Evolutionary conservation across 2,888 invertebrate species (phyloP), one percentile per base, ranked within the genome.

Genomic region (Acleris laterana): DNA sequence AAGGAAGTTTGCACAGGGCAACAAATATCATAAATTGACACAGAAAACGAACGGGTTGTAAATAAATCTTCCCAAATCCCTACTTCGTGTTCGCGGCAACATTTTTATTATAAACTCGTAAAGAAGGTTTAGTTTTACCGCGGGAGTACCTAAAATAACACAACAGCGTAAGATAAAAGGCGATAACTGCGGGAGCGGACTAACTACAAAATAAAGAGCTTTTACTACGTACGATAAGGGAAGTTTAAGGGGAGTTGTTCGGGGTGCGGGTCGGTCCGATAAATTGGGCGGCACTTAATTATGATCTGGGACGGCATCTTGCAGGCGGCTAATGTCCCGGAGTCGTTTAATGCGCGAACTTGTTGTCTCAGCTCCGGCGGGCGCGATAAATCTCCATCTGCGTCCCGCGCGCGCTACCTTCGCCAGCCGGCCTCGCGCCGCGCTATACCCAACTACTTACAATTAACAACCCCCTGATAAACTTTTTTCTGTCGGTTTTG

Each of bases 231-330:
- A 84, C 88, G 92, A 92, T 92, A 92, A 92, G 91, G 83, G 85
- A 90, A 91, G 84, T 91, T 92, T 89, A 88, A 88, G 89, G 87
- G 88, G 87, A 90, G 89, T 91, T 90, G 87, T 77, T 32, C 75
- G 82, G 86, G 83, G 87, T 81, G 84, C 85, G 90, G 91, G 90
- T 90, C 91, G 90, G 83, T 80, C 92, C 93, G 89, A 93, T 93
- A 93, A 92, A 93, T 93, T 90, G 92, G 91, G 89, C 89, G 90
- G 90, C 91, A 92, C 90, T 93, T 93, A 93, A 93, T 93, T 93
- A 93, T 91, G 92, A 93, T 92, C 91, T 91, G 87, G 91, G 89
- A 89, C 89, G 90, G 93, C 92, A 92, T 92, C 91, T 93, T 92
- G 92, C 92, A 91, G 84, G 85, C 88, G 88, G 89, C 90, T 92